Conservation (phyloP, 2,113 vertebrate genomes). For the Zosterops japonicus region DNA sequence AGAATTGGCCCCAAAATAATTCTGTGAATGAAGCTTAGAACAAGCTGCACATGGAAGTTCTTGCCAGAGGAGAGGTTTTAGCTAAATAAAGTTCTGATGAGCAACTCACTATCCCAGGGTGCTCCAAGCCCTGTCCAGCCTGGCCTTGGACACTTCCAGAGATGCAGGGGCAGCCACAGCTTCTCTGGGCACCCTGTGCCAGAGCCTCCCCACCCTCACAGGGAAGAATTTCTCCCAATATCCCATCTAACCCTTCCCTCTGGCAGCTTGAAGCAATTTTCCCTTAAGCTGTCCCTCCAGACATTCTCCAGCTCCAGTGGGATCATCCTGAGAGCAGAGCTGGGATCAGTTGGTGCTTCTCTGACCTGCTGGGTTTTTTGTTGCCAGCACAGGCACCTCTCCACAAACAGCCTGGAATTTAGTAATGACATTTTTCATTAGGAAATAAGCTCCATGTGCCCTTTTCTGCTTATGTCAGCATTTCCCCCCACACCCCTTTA, state of each 20-base stretch:
- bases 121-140: rapidly evolving
- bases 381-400: not conserved
- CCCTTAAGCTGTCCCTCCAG: not conserved
- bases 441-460: not conserved
- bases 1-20: not conserved
- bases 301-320: not conserved
- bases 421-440: not conserved
- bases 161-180: not conserved
- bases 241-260: not conserved
- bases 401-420: not conserved
- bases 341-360: rapidly evolving
- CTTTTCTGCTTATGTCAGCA: not conserved
- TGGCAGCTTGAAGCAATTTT: not conserved
- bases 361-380: not conserved
- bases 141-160: not conserved
- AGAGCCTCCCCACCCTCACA: not conserved
- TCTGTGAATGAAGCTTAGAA: not conserved
- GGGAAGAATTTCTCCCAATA: not conserved
- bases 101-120: not conserved
- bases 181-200: not conserved
- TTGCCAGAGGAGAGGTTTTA: slow-evolving; percentile 1
- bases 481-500: not conserved
- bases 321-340: not conserved
- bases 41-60: not conserved
- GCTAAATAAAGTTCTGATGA: not conserved